These are phyloP conservation scores for Busseola fusca DNA, from an alignment of 2,888 invertebrate genomes.

Conservation along the genomic window DNA sequence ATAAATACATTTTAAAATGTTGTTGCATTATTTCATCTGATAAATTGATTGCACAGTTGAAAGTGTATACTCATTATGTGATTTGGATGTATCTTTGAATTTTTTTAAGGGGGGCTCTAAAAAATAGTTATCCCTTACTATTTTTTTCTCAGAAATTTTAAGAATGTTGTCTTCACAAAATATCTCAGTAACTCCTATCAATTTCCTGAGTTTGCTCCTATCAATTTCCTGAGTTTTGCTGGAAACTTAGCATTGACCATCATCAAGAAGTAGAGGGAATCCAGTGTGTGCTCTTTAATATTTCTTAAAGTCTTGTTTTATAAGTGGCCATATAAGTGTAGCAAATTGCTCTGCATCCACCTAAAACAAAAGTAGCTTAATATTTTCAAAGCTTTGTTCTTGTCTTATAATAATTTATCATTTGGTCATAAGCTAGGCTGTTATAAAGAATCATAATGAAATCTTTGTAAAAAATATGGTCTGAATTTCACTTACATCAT, in stretches of 20 bases:
- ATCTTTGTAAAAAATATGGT: not conserved
- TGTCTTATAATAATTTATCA: not conserved
- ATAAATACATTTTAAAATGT: not conserved
- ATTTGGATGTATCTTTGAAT: not conserved
- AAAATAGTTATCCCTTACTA: slow-evolving; percentile 81
- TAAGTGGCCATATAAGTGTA: slow-evolving; percentile 88
- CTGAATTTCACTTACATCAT: slow-evolving; percentile 82
- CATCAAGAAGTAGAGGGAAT: slow-evolving; percentile 90
- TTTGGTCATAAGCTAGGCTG: not conserved
- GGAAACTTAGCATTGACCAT: slow-evolving; percentile 80
- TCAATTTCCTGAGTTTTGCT: slow-evolving; percentile 86
- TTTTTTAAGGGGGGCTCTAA: not conserved
- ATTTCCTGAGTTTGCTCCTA: slow-evolving; percentile 89
- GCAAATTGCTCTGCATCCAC: slow-evolving; percentile 88
- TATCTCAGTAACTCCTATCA: slow-evolving; percentile 88
- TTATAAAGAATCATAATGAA: not conserved
- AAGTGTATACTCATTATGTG: not conserved
- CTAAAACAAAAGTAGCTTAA: slow-evolving; percentile 70
- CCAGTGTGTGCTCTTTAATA: slow-evolving; percentile 90
- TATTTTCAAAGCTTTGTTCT: not conserved
- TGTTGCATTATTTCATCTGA: not conserved
- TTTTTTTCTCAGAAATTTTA: slow-evolving; percentile 89
- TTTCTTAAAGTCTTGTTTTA: slow-evolving; percentile 90
- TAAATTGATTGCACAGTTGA: not conserved
- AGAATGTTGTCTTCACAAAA: slow-evolving; percentile 89